Conservation (phyloP, 2,888 invertebrate genomes). For the Cenopis cana region DNA sequence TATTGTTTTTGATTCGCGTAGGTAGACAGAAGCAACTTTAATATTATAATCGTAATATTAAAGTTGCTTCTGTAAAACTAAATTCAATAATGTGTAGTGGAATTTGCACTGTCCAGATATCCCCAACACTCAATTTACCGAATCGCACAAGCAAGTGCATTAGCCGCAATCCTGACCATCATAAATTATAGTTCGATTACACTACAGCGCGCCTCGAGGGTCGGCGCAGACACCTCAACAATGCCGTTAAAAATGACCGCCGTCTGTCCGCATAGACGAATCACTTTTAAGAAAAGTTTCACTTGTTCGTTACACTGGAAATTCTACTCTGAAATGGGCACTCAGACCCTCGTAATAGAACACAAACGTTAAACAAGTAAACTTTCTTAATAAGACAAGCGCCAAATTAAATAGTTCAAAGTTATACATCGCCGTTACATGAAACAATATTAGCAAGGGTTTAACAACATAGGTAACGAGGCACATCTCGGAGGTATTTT, state of each 20-base stretch:
- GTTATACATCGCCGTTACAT: constrained; percentile 30
- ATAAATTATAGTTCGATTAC: constrained; percentile 74
- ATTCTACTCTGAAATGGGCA: not conserved
- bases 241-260: constrained; percentile 79
- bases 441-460: constrained; percentile 38
- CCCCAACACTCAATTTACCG: constrained; percentile 4
- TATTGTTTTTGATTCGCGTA: too few species aligned
- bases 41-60: too few species aligned
- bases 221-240: constrained; percentile 71
- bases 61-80: not conserved
- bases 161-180: constrained; percentile 55
- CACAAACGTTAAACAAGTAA: constrained; percentile 29
- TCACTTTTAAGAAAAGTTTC: constrained; percentile 56
- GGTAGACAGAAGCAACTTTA: too few species aligned
- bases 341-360: not conserved
- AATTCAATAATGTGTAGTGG: not conserved
- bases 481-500: constrained; percentile 44
- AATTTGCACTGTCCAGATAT: not conserved
- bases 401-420: constrained; percentile 42
- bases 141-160: constrained; percentile 45
- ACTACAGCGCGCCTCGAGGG: constrained; percentile 66
- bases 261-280: constrained; percentile 73
- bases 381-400: constrained; percentile 35
- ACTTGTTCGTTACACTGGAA: constrained; percentile 17
- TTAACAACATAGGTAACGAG: constrained; percentile 45